Conservation (phyloP, 2,113 vertebrate genomes). For the Nestor notabilis region DNA sequence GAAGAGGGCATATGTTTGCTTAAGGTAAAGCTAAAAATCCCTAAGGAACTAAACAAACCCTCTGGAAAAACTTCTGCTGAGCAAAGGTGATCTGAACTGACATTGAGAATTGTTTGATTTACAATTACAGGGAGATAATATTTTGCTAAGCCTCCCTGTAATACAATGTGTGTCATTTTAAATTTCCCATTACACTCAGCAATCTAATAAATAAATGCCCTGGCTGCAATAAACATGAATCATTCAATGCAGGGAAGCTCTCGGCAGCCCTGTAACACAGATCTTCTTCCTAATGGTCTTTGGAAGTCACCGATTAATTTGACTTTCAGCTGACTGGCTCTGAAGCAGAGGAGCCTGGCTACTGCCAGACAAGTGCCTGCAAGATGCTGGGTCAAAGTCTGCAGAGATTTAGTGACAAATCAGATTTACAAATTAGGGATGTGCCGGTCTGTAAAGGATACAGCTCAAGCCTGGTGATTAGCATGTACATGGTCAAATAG, state of each 20-base stretch:
- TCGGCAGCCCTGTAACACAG: constrained; percentile 39
- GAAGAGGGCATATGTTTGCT: background rate
- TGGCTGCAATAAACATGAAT: constrained; percentile 65
- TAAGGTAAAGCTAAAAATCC: background rate
- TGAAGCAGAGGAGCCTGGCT: background rate
- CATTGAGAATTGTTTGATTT: constrained; percentile 72
- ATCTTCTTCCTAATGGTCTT: constrained; percentile 41
- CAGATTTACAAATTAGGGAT: constrained; percentile 43
- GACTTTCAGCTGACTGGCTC: constrained; percentile 46
- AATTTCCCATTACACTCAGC: constrained; percentile 65
- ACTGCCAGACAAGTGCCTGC: background rate
- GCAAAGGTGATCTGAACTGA: constrained; percentile 56
- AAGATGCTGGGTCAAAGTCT: constrained; percentile 39
- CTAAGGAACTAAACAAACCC: background rate
- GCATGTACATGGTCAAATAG: background rate
- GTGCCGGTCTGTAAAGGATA: constrained; percentile 17
- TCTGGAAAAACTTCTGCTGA: constrained; percentile 13
- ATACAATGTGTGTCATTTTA: constrained; percentile 68
- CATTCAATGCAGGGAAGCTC: constrained; percentile 51
- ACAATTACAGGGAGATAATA: constrained; percentile 69
- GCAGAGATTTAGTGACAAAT: constrained; percentile 57
- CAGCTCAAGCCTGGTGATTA: background rate
- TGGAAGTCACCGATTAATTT: constrained; percentile 55
- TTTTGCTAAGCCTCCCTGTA: constrained; percentile 69
- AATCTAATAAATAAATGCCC: constrained; percentile 70